Conservation (phyloP, 1,140 invertebrate species). For the Leptonema lineaticorne region DNA sequence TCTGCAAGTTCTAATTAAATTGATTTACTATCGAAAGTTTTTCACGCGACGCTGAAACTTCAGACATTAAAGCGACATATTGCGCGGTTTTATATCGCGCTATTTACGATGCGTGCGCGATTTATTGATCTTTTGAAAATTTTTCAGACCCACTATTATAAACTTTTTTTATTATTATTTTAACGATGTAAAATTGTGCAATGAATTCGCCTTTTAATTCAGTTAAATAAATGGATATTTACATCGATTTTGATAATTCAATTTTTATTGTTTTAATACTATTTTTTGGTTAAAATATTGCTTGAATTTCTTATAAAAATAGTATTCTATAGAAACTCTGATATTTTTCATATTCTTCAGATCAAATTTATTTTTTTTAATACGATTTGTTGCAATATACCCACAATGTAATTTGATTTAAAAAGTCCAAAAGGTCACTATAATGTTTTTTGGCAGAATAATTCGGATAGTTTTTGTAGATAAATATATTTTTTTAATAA, state of each 20-base stretch:
- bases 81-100: background rate
- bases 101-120: background rate
- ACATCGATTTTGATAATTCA: background rate
- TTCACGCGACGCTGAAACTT: background rate
- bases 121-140: background rate
- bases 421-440: no score
- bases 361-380: no score
- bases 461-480: no score
- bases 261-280: no score
- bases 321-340: no score
- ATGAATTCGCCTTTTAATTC: background rate
- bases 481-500: no score
- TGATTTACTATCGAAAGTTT: slow-evolving; percentile 14
- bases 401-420: no score
- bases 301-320: no score
- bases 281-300: no score
- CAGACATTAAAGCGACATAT: background rate
- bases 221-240: background rate
- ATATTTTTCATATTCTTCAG: no score
- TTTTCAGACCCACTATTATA: background rate
- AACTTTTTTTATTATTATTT: background rate
- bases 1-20: background rate
- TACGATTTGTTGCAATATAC: no score
- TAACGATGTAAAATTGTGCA: background rate
- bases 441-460: no score